Evolutionary conservation across 2,888 invertebrate species (phyloP), one percentile per base, ranked within the genome.

Genomic region (Himalopsyche japonica): DNA sequence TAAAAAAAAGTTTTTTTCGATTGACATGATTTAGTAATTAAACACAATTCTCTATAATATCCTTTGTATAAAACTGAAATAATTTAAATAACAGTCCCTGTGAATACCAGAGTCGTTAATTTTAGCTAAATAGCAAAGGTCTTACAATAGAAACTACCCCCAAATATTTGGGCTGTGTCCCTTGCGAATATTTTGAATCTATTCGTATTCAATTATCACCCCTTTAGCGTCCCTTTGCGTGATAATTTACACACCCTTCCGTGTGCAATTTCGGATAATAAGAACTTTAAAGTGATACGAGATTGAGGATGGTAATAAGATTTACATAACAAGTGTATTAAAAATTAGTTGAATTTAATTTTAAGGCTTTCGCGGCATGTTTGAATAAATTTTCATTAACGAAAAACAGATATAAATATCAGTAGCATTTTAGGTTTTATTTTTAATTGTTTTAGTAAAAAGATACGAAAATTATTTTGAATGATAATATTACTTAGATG

Each of bases 201-300:
- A 43, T 82, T 57, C 64, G 79, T 47, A 43, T 82, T 47, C 70
- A 82, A 82, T 82, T 82, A 82, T 82, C 82, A 47, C 82, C 79
- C 79, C 76, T 82, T 76, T 30, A 57, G 34, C 30, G 30, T 64
- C 78, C 82, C 49, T 34, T 27, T 70, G 24, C 70, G 70, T 70
- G 70, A 70, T 70, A 70, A 70, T 70, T 70, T 70, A 70, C 24
- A 70, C 27, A 70, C 70, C 70, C 70, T 27, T 27, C 27, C 12
- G 3, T 24, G 0, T 70, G 15, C 70, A 70, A 70, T 70, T 30
- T 30, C 24, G 10, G 6, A 57, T 57, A 15, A 8, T 70, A 27
- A 70, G 10, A 24, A 2, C 18, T 70, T 70, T 70, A 70, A 70
- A 30, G 27, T 70, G 24, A 27, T 27, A 70, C 27, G 30, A 15